Evolutionary conservation across 37 sponge, comb jelly and placozoan genomes (phyloP).

Genomic region (Geodia barretti): DNA sequence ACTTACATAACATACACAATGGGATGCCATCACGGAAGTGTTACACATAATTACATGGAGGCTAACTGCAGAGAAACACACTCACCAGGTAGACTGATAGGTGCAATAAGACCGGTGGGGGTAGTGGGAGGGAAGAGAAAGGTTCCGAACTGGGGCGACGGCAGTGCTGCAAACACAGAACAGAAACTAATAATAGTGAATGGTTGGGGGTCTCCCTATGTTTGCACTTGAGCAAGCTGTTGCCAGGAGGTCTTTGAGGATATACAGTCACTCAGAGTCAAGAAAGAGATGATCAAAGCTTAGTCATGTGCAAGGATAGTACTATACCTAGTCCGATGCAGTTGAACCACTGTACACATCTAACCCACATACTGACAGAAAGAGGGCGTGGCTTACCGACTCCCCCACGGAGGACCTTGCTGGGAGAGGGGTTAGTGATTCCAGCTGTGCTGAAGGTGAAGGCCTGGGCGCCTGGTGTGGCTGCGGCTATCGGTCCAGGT

Average conservation of each 20-base stretch:
- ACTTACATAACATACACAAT: not conserved
- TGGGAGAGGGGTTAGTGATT: not conserved
- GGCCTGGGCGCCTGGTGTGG: not conserved
- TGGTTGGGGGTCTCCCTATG: too few relatives aligned
- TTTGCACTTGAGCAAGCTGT: too few relatives aligned
- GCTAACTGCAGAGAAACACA: not conserved
- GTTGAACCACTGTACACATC: too few relatives aligned
- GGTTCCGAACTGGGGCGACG: constrained; percentile 19
- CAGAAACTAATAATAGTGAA: too few relatives aligned
- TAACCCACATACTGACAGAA: too few relatives aligned
- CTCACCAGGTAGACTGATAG: constrained; percentile 11
- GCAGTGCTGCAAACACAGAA: constrained; percentile 23
- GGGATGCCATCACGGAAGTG: not conserved
- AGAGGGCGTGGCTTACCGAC: not conserved
- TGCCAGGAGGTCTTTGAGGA: too few relatives aligned
- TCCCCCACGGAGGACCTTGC: not conserved
- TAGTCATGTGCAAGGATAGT: too few relatives aligned
- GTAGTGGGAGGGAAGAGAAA: constrained; percentile 39
- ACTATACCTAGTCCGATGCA: too few relatives aligned
- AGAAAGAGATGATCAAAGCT: too few relatives aligned
- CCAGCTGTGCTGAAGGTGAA: not conserved
- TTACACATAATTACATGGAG: constrained; percentile 9
- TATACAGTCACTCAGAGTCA: too few relatives aligned
- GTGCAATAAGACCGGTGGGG: constrained; percentile 22
- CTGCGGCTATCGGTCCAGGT: not conserved